These are phyloP conservation scores for Archilochus colubris DNA, from an alignment of 2,113 vertebrate species.

Conservation along the genomic window DNA sequence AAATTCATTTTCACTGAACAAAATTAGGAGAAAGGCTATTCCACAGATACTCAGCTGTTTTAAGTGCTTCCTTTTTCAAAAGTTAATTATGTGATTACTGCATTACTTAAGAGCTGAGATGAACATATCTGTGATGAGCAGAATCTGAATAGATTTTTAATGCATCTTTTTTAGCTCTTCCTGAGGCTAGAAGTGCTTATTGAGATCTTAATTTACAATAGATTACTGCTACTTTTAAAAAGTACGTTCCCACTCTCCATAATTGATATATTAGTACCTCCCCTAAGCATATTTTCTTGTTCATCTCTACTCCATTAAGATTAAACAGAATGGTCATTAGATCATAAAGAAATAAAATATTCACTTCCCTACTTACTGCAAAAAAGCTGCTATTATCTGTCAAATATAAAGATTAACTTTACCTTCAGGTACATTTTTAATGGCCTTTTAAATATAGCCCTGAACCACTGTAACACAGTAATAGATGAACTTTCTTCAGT, in stretches of 20 bases:
- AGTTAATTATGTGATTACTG: slow-evolving; percentile 59
- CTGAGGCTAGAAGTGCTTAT: slow-evolving; percentile 41
- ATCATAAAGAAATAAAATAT: slow-evolving; percentile 68
- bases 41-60: neutral
- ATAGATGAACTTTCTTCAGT: slow-evolving; percentile 19
- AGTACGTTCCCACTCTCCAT: slow-evolving; percentile 39
- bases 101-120: slow-evolving; percentile 43
- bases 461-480: neutral
- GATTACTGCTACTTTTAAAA: slow-evolving; percentile 45
- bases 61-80: slow-evolving; percentile 20
- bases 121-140: slow-evolving; percentile 44
- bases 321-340: slow-evolving; percentile 65
- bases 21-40: neutral
- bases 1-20: neutral
- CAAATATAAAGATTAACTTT: slow-evolving; percentile 67
- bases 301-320: slow-evolving; percentile 48
- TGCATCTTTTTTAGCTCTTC: slow-evolving; percentile 34
- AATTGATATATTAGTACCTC: slow-evolving; percentile 62
- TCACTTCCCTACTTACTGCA: slow-evolving; percentile 34
- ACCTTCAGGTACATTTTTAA: slow-evolving; percentile 66
- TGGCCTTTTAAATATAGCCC: slow-evolving; percentile 56
- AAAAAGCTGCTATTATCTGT: slow-evolving; percentile 63
- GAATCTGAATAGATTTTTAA: slow-evolving; percentile 35
- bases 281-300: slow-evolving; percentile 54
- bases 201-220: slow-evolving; percentile 47